Evolutionary conservation across 2,113 vertebrate species (phyloP), one percentile per base, ranked within the genome.

Genomic region (Ammodytes dubius): DNA sequence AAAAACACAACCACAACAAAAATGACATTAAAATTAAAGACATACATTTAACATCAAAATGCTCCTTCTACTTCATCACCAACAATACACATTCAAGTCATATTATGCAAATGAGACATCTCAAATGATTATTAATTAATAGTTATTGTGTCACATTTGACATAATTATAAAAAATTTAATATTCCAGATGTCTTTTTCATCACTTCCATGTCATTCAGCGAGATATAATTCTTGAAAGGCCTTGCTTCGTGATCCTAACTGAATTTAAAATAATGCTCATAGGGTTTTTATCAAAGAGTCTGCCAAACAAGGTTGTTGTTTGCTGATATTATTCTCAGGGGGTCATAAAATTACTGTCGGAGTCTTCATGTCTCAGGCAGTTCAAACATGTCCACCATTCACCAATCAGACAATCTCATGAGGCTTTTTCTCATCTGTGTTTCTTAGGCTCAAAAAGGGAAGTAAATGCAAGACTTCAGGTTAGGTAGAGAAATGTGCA

Each of bases 351-450:
- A 60, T 59, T 6, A 40, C 54, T 71, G 43, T 7, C 4, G n/a
- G 68, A 49, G 45, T 50, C 70, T 72, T 59, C 9, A 49, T 60
- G 15, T 10, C 13, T 47, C 56, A 72, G 45, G 19, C 57, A 19
- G 17, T 61, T 71, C 11, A 60, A 61, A 61, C 57, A 39, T 60
- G 57, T 61, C 15, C 5, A 11, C 7, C 40, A 70, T 57, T 42
- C 17, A 70, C 13, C 3, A 72, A 71, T 19, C 54, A 59, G 8
- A 59, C 19, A 27, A 12, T 39, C 27, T 59, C 43, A 13, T 19
- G 46, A 19, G 70, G 37, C 6, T 1, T 50, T 73, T 50, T 15
- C 6, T 50, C 57, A 14, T 14, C 54, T 59, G 6, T 72, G 35
- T 60, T 19, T 49, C 27, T 46, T 46, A 15, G 17, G 10, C 15